phyloP scores from a whole-genome alignment of 2,888 invertebrate genomes.

The Cryptocephalus primarius region DNA sequence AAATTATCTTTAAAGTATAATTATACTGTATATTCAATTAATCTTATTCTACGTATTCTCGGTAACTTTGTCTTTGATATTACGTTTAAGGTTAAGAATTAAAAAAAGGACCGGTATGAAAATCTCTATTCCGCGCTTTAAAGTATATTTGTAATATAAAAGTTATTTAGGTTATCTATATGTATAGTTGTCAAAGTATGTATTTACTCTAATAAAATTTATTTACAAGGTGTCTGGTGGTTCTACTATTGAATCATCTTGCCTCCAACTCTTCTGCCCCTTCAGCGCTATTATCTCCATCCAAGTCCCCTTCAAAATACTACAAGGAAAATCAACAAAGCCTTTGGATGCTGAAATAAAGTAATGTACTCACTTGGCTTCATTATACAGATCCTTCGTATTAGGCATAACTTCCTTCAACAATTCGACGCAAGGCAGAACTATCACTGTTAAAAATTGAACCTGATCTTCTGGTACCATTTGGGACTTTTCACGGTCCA shows the following conservation, averaged over 20 bases:
- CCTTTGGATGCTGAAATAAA: not conserved
- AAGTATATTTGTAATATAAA: too few relatives aligned
- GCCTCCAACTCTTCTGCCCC: constrained; percentile 45
- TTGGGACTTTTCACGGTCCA: constrained; percentile 47
- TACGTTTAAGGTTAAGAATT: too few relatives aligned
- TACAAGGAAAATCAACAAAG: constrained; percentile 23
- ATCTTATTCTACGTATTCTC: too few relatives aligned
- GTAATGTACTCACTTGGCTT: constrained; percentile 37
- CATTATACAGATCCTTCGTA: constrained; percentile 39
- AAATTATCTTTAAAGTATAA: too few relatives aligned
- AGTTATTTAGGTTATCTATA: constrained; percentile 4
- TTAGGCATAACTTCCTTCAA: constrained; percentile 44
- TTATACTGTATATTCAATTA: too few relatives aligned
- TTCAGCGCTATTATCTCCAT: constrained; percentile 46
- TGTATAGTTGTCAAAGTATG: constrained; percentile 20
- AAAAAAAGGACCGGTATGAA: too few relatives aligned
- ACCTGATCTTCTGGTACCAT: constrained; percentile 53
- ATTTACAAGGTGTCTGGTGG: constrained; percentile 4
- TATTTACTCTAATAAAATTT: constrained; percentile 30
- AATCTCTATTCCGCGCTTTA: too few relatives aligned
- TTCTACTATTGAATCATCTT: constrained; percentile 38
- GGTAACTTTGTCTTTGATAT: too few relatives aligned
- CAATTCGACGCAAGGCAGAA: constrained; percentile 46
- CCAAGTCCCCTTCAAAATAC: constrained; percentile 45
- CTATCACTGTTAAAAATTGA: constrained; percentile 47